These are phyloP conservation scores for Glaucidium brasilianum DNA, from an alignment of 2,113 vertebrate species.

Conservation along the genomic window DNA sequence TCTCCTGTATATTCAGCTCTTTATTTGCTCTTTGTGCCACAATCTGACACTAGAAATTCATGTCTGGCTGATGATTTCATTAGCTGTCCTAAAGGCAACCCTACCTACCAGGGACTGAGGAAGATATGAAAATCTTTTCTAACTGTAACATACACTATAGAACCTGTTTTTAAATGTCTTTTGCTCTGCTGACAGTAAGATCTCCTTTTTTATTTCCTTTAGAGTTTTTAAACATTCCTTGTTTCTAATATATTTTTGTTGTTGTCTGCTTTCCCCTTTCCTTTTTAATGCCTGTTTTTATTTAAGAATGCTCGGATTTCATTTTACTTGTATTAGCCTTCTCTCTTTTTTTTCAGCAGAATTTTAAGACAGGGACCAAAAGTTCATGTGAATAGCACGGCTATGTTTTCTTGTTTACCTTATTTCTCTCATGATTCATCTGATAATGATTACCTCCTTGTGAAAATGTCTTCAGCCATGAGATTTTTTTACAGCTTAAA, in stretches of 20 bases:
- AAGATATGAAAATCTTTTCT: not conserved
- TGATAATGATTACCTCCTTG: not conserved
- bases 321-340: not conserved
- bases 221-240: not conserved
- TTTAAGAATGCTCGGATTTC: not conserved
- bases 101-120: not conserved
- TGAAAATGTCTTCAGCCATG: not conserved
- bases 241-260: not conserved
- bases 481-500: not conserved
- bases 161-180: not conserved
- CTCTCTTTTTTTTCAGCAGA: not conserved
- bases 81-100: not conserved
- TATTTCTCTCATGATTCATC: not conserved
- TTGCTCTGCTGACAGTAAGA: not conserved
- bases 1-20: not conserved
- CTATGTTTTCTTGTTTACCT: not conserved
- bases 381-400: accelerated
- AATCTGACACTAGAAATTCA: not conserved
- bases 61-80: not conserved
- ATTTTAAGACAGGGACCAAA: not conserved
- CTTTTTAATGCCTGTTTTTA: not conserved
- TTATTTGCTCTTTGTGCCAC: not conserved
- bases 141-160: not conserved
- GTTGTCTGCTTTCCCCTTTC: not conserved
- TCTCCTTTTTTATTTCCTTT: not conserved